Evolutionary conservation across 2,888 invertebrate genomes (phyloP).

Genomic region (Yponomeuta sedellus): DNA sequence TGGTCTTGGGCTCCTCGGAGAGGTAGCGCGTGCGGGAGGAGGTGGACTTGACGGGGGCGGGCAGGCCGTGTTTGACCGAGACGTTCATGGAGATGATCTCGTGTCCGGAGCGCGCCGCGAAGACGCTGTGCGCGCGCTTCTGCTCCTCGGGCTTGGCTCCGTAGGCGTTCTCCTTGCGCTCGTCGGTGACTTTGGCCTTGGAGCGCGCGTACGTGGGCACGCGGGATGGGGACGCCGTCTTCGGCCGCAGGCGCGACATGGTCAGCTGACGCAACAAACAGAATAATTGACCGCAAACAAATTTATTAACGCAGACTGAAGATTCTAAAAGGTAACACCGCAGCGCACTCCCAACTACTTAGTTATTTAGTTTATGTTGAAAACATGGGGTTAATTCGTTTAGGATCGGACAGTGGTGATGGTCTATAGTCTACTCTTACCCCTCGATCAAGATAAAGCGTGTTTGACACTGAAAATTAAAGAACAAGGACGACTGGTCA

Average conservation of each 20-base stretch:
- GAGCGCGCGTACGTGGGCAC: slow-evolving; percentile 56
- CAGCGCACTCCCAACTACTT: no score
- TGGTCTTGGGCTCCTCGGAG: slow-evolving; percentile 59
- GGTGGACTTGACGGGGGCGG: slow-evolving; percentile 50
- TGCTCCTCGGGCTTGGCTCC: slow-evolving; percentile 54
- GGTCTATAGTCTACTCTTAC: background rate
- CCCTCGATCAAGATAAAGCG: background rate
- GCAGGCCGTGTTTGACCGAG: slow-evolving; percentile 32
- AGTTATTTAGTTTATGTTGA: background rate
- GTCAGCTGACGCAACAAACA: slow-evolving; percentile 46
- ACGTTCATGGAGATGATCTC: slow-evolving; percentile 47
- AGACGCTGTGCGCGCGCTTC: slow-evolving; percentile 32
- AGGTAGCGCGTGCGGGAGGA: slow-evolving; percentile 48
- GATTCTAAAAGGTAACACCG: background rate
- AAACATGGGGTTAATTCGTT: slow-evolving; percentile 5
- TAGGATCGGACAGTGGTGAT: background rate
- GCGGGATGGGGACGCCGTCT: slow-evolving; percentile 52
- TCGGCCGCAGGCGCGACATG: slow-evolving; percentile 60
- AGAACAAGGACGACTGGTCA: background rate
- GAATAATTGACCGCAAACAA: background rate
- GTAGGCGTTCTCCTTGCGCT: slow-evolving; percentile 68
- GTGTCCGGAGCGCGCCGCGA: slow-evolving; percentile 48
- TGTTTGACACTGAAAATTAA: background rate
- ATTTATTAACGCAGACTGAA: background rate
- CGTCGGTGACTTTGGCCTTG: slow-evolving; percentile 58